phyloP scores from a whole-genome alignment of 2,797 vertebrate species.

The Diglossa cyanea region DNA sequence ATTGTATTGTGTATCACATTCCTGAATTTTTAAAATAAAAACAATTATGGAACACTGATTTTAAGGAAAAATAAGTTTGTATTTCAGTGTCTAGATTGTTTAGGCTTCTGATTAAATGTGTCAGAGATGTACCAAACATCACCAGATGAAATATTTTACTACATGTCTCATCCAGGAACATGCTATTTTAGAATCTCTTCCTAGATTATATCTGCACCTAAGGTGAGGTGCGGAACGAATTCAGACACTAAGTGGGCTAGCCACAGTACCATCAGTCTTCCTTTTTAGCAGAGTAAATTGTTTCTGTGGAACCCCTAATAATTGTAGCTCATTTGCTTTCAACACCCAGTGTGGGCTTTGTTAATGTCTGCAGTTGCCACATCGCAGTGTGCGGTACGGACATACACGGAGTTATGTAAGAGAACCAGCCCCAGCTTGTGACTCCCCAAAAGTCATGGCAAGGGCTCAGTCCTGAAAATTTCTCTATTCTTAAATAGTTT shows the following conservation, averaged over 20 bases:
- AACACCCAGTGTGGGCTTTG: background rate
- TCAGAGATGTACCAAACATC: background rate
- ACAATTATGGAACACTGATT: conserved; percentile 13
- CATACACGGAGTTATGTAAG: background rate
- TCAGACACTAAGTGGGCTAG: background rate
- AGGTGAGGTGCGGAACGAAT: background rate
- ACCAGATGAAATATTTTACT: background rate
- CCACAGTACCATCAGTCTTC: background rate
- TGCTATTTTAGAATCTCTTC: background rate
- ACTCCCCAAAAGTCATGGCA: background rate
- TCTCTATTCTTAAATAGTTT: background rate
- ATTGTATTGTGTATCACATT: conserved; percentile 67
- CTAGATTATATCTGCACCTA: background rate
- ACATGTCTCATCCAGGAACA: background rate
- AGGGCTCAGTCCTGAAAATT: background rate
- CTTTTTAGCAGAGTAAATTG: background rate
- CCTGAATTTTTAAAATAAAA: conserved; percentile 63
- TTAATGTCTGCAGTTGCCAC: background rate
- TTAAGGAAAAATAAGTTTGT: conserved; percentile 37
- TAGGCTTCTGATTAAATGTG: background rate
- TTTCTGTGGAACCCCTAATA: background rate
- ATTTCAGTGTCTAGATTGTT: background rate
- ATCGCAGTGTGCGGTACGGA: background rate
- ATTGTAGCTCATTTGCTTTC: background rate
- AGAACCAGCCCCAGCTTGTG: background rate